A percentile compares a stretch with the other conserved stretches of the same genome.
Evolutionary conservation across 2,113 vertebrate genomes (phyloP).

Genomic region (Haemorhous mexicanus): DNA sequence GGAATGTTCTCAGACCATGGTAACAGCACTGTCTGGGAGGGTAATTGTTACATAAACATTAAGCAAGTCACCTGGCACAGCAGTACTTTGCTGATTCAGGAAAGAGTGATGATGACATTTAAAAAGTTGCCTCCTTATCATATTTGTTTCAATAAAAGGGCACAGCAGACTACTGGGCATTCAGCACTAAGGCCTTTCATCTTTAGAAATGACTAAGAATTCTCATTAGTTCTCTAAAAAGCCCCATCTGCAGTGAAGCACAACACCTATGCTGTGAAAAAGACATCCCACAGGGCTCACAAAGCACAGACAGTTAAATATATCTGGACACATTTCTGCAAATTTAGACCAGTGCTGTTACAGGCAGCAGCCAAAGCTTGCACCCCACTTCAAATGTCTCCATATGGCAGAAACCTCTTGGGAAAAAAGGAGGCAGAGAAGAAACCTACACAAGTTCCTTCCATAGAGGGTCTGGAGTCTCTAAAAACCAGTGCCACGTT

Average conservation of each 20-base stretch:
- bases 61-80: not conserved
- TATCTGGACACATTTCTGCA: not conserved
- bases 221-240: not conserved
- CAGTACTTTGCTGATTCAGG: not conserved
- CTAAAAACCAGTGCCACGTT: not conserved
- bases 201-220: not conserved
- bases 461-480: not conserved
- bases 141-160: not conserved
- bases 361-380: not conserved
- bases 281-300: not conserved
- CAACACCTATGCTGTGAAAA: not conserved
- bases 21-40: not conserved
- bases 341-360: not conserved
- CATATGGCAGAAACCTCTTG: not conserved
- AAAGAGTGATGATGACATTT: not conserved
- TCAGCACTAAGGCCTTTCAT: not conserved
- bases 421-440: not conserved
- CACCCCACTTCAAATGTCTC: not conserved
- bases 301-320: rapidly evolving
- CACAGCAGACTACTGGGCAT: not conserved
- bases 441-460: not conserved
- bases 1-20: not conserved
- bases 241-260: not conserved
- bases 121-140: not conserved
- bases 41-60: not conserved